These are phyloP conservation scores for Thaleichthys pacificus DNA, from an alignment of 2,797 vertebrate species.

Conservation along the genomic window DNA sequence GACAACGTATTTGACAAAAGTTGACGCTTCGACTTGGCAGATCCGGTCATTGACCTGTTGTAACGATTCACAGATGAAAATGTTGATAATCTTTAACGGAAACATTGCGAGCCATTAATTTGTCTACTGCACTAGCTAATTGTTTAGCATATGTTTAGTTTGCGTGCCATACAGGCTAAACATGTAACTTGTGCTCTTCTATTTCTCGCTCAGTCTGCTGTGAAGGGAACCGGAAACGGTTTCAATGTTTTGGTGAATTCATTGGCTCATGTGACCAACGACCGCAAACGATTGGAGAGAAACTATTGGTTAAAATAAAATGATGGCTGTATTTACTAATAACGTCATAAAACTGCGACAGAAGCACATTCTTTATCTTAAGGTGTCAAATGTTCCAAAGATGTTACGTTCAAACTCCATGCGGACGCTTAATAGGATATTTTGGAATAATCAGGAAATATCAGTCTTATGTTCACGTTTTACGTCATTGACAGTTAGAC, in stretches of 20 bases:
- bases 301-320: background rate
- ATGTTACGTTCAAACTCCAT: background rate
- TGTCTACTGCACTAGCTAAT: background rate
- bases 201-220: background rate
- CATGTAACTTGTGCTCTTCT: too few relatives aligned
- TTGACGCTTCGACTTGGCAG: background rate
- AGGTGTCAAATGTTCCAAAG: background rate
- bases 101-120: background rate
- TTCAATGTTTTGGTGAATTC: constrained; percentile 6
- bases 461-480: background rate
- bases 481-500: background rate
- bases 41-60: constrained; percentile 21
- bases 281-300: background rate
- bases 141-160: background rate
- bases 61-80: constrained; percentile 7
- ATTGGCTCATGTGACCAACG: background rate
- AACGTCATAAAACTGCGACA: constrained; percentile 48
- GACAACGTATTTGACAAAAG: constrained; percentile 13
- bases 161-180: background rate
- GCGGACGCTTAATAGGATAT: background rate
- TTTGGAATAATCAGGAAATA: background rate
- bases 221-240: background rate
- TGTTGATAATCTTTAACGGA: constrained; percentile 4
- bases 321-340: background rate
- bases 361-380: background rate